Base-by-base conservation (phyloP, 2,797 vertebrate genomes). In the Enteromius thamalakanensis region DNA sequence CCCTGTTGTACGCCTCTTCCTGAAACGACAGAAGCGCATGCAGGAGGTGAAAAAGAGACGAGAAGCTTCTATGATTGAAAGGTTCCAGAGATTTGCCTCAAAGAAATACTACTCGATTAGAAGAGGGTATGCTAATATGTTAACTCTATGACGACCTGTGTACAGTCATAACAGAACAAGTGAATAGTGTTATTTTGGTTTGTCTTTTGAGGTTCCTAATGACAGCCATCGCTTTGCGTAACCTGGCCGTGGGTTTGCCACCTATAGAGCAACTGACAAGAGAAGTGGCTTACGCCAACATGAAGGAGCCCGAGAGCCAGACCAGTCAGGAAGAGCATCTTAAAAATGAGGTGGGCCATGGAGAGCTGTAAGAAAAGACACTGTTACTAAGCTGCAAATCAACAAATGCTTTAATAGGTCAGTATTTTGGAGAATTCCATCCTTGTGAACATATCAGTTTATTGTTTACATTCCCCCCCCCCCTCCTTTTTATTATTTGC, bases 51-150 rank as follows among this genome's bases (percentile, higher is more conserved):
- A 94, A 76, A 96, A 94, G 3, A 92, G 95, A 9, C 92, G 92
- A 40, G 95, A 97, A 1, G 93, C 95, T 0, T 83, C 94, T 0
- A 3, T 91, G 10, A 45, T 91, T 0, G 94, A 96, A 88, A 92
- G 95, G 5, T 78, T 98, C 8, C 82, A 87, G 0, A 95, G 94
- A 49, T 99, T 99, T 64, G 12, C 92, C 0, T 85, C 91, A 75
- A 96, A 94, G 85, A 99, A 99, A 74, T 95, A 96, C 84, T 96
- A 95, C 82, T 86, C 96, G 2, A 93, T 99, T 86, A 94, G 97
- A 1, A 93, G 97, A 81, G 97, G 96, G 98, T 98, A 72, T 89
- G 95, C 88, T 34, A 11, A 14, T 12, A 10, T 19, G 32, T 17
- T 68, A 58, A 49, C 14, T 64, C 53, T 4, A 14, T 14, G 37